Conservation (phyloP, 2,888 invertebrate genomes). For the Tanypteryx hageni region DNA sequence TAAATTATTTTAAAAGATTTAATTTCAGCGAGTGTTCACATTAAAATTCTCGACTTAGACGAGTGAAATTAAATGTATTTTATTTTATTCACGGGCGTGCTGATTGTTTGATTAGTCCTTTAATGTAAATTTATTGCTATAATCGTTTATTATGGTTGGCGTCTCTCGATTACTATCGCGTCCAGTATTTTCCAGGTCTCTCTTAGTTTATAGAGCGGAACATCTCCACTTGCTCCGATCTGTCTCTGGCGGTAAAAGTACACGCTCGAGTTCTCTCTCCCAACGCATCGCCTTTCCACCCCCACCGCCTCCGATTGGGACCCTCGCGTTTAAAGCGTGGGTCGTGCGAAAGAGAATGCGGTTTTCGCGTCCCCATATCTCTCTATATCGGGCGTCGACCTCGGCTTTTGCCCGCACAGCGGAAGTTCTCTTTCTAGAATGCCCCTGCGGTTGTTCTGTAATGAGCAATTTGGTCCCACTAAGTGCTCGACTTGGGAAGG, state of each 20-base stretch:
- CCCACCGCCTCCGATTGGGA: not conserved
- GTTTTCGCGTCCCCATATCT: constrained; percentile 20
- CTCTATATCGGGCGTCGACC: not conserved
- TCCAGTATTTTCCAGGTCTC: not conserved
- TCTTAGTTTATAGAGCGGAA: not conserved
- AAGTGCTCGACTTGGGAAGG: not conserved
- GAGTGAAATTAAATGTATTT: too few relatives aligned
- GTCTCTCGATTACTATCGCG: not conserved
- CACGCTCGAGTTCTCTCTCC: not conserved
- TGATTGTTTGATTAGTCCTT: too few relatives aligned
- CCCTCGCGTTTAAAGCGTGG: too few relatives aligned
- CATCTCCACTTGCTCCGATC: not conserved
- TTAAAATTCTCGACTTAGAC: too few relatives aligned
- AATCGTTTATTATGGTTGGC: not conserved
- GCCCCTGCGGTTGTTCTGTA: constrained; percentile 11
- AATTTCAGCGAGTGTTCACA: too few relatives aligned
- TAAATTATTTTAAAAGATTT: too few relatives aligned
- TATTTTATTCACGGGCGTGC: too few relatives aligned
- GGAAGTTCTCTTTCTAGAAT: not conserved
- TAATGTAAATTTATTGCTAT: too few relatives aligned
- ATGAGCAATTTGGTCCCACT: constrained; percentile 27
- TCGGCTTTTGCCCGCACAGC: not conserved
- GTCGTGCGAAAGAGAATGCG: not conserved
- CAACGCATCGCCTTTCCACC: not conserved
- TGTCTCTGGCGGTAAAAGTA: not conserved